Conservation (phyloP, 2,888 invertebrate genomes). For the Apamea monoglypha region DNA sequence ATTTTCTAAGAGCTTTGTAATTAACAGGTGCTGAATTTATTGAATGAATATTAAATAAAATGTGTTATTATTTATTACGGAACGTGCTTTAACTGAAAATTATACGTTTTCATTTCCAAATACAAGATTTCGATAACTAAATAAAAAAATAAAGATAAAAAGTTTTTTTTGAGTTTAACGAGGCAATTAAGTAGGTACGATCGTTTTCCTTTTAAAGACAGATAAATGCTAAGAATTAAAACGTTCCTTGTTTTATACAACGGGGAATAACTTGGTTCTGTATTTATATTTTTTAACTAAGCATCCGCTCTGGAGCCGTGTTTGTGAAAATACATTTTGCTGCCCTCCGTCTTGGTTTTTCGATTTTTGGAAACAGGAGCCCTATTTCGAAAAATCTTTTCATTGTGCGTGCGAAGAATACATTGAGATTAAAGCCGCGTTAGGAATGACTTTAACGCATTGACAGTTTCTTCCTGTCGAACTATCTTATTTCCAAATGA, state of each 20-base stretch:
- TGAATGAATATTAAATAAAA: conserved; percentile 1
- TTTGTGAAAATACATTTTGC: conserved; percentile 48
- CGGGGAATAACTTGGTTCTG: conserved; percentile 51
- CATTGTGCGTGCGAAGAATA: conserved; percentile 55
- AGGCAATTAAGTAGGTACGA: conserved; percentile 25
- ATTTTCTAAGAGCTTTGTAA: conserved; percentile 23
- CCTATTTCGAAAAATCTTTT: conserved; percentile 56
- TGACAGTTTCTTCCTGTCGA: conserved; percentile 14
- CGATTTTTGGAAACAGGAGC: no score
- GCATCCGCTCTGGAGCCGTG: conserved; percentile 8
- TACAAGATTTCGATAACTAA: background rate
- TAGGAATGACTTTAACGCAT: conserved; percentile 29
- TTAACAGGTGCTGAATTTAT: background rate
- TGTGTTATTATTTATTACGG: background rate
- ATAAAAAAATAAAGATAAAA: background rate
- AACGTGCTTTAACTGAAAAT: background rate
- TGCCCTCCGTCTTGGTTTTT: conserved; percentile 40
- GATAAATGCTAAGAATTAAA: conserved; percentile 45
- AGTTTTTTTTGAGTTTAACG: conserved; percentile 17
- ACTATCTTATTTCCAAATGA: background rate
- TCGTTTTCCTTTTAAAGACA: conserved; percentile 35
- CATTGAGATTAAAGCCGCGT: conserved; percentile 45
- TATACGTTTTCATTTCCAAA: background rate
- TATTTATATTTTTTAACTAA: conserved; percentile 57
- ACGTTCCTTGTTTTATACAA: conserved; percentile 45